phyloP scores from a whole-genome alignment of 2,888 invertebrate genomes.

The Buathra laborator region DNA sequence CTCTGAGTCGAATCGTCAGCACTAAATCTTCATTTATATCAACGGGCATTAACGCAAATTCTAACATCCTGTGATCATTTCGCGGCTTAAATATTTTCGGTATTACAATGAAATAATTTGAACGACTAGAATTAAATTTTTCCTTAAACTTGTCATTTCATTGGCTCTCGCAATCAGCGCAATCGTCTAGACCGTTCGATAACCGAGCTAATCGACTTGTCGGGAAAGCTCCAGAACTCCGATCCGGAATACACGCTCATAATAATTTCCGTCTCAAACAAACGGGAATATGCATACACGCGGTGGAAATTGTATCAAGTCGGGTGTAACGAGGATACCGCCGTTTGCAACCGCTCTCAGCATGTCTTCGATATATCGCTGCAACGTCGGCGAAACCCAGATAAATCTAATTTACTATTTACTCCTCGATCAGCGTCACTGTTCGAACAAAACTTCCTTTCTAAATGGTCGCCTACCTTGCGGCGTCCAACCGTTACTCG shows the following conservation, averaged over 20 bases:
- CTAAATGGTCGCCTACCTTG: conserved; percentile 57
- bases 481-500: conserved; percentile 3
- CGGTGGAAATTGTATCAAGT: conserved; percentile 56
- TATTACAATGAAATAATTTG: background rate
- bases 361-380: conserved; percentile 35
- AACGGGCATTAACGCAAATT: conserved; percentile 8
- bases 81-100: background rate
- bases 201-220: conserved; percentile 10
- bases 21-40: conserved; percentile 29
- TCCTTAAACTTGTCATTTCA: background rate
- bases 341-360: conserved; percentile 24
- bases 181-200: background rate
- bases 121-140: background rate
- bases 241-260: conserved; percentile 34
- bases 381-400: conserved; percentile 54
- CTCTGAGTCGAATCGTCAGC: conserved; percentile 29
- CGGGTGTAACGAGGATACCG: conserved; percentile 68
- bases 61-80: background rate
- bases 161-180: background rate
- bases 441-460: conserved; percentile 67
- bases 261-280: conserved; percentile 69
- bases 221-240: conserved; percentile 76
- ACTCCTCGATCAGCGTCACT: conserved; percentile 55
- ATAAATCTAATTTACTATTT: conserved; percentile 67
- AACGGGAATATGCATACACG: conserved; percentile 15